A percentile compares a stretch with the other conserved stretches of the same genome.
phyloP scores from a whole-genome alignment of 2,797 vertebrate genomes.

The Pygocentrus nattereri region DNA sequence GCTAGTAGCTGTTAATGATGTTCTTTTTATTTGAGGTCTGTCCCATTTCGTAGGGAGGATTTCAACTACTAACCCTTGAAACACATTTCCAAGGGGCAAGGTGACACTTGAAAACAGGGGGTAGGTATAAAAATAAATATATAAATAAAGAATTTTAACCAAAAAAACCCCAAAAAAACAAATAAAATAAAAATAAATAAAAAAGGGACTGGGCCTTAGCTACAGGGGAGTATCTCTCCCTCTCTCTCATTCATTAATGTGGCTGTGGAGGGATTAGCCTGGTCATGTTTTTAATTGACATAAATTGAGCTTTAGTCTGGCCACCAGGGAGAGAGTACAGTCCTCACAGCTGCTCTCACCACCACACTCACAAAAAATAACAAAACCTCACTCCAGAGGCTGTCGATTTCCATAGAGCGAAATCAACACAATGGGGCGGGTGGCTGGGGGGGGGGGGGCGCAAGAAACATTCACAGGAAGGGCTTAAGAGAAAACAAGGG shows the following conservation, averaged over 20 bases:
- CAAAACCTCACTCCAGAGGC: not conserved
- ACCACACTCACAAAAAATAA: not conserved
- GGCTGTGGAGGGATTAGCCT: not conserved
- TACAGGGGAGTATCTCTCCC: too few relatives aligned
- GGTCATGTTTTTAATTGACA: slow-evolving; percentile 10
- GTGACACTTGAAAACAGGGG: too few relatives aligned
- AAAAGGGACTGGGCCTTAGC: too few relatives aligned
- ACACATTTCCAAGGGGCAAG: too few relatives aligned
- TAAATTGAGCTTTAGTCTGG: not conserved
- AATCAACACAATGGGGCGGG: not conserved
- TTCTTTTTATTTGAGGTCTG: too few relatives aligned
- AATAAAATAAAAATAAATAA: too few relatives aligned
- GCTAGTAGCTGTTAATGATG: too few relatives aligned
- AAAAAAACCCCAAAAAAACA: too few relatives aligned
- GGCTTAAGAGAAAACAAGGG: not conserved
- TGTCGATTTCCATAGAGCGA: not conserved
- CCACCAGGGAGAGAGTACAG: not conserved
- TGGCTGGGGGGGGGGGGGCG: not conserved
- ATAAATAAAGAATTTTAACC: too few relatives aligned
- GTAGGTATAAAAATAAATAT: too few relatives aligned
- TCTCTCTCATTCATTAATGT: not conserved
- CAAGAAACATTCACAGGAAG: not conserved
- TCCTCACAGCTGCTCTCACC: not conserved
- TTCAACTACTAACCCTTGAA: too few relatives aligned
- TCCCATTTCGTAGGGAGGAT: too few relatives aligned